These are phyloP conservation scores for Ailurus styani DNA, from an alignment of 2,113 vertebrate genomes.

Conservation along the genomic window DNA sequence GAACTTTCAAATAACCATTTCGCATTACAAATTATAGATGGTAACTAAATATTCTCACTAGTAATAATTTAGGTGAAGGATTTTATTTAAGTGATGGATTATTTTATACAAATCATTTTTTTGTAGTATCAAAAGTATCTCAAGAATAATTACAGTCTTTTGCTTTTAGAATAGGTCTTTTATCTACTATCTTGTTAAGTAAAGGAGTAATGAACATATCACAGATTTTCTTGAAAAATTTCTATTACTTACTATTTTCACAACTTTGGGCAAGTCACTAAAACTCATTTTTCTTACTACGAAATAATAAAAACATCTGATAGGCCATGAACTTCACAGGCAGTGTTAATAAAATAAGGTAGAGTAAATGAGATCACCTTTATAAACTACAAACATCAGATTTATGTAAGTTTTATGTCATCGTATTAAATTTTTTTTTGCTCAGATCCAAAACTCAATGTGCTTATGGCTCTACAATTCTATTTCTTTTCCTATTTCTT, in stretches of 20 bases:
- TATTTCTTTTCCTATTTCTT: background rate
- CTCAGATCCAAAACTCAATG: background rate
- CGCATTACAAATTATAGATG: background rate
- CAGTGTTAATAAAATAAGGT: background rate
- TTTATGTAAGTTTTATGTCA: background rate
- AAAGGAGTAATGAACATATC: background rate
- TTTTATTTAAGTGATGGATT: background rate
- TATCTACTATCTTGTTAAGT: background rate
- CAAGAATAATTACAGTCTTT: background rate
- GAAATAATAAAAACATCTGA: background rate
- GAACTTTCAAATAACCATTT: background rate
- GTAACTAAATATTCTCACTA: background rate
- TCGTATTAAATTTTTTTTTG: background rate
- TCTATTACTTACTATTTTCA: background rate
- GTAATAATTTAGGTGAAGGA: background rate
- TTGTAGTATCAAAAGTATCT: background rate
- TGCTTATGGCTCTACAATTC: background rate
- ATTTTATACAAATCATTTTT: background rate
- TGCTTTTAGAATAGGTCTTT: background rate
- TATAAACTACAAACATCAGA: background rate
- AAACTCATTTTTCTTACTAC: background rate
- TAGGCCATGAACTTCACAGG: background rate
- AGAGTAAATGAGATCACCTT: background rate
- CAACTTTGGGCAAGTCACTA: background rate
- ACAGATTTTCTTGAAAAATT: background rate